Base-by-base conservation (phyloP, 2,888 invertebrate species). In the Cephus pulcher region DNA sequence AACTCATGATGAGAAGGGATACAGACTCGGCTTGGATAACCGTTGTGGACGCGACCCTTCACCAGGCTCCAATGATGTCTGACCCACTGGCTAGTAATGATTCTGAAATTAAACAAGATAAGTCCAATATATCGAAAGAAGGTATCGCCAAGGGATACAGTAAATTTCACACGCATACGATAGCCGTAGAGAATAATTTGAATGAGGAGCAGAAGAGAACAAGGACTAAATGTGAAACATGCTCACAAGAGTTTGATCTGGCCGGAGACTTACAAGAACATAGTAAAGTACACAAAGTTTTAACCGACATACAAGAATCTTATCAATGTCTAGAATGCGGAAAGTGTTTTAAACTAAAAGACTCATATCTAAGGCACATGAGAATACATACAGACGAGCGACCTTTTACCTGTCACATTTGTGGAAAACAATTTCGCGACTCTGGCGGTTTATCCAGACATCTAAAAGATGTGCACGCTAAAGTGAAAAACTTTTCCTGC, bases 241-340 rank as follows among this genome's bases (percentile, higher is more conserved):
- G 82, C 56, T 69, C 75, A 4, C 69, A 68, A 34, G 76, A 79
- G 69, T 69, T 74, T 75, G 70, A 34, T 23, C 9, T 15, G 4
- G 34, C 56, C 23, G 23, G 32, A 35, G 76, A 76, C 37, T 77
- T 81, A 23, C 73, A 77, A 11, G 56, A 35, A 12, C 79, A 79
- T 73, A 73, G 68, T 23, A 80, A 76, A 68, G 69, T 76, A 11
- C 81, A 80, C 73, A 76, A 77, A 40, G 23, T 34, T 37, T 40
- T 70, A 1, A 70, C 78, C 34, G 71, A 56, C 6, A 69, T 69
- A 11, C 78, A 75, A 73, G 86, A 83, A 34, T 76, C 92, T 0
- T 92, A 92, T 23, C 89, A 90, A 4, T 94, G 94, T 78, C 90
- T 92, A 0, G 91, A 92, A 23, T 94, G 94, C 83, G 92, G 92